Evolutionary conservation across 2,888 invertebrate species (phyloP), one percentile per base, ranked within the genome.

Genomic region (Drosophila leonis): DNA sequence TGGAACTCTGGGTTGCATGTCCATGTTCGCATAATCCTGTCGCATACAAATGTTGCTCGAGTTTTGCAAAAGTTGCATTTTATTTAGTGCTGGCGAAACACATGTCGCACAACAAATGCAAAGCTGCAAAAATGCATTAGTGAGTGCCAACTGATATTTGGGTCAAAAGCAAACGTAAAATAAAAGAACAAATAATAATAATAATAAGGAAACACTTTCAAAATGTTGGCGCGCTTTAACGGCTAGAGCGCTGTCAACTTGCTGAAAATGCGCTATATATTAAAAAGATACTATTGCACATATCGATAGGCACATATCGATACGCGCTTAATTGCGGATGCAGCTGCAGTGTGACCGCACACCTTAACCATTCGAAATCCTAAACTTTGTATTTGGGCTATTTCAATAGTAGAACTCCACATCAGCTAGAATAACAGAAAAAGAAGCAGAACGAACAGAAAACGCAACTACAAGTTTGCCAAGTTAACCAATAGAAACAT

Each of bases 21-120:
- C 49, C 57, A 56, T 65, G 60, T 62, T 78, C 55, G 73, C 68
- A 80, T 85, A 82, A 82, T 82, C 86, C 83, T 65, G 64, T 72
- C 65, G 66, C 72, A 75, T 78, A 69, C 56, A 76, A 75, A 66
- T 76, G 76, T 76, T 63, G 75, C 59, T 51, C 59, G 54, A 65
- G 55, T 75, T 78, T 68, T 15, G 61, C 63, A 63, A 85, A 85
- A 82, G 81, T 85, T 82, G 73, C 70, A 75, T 68, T 82, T 82
- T 86, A 85, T 85, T 82, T 85, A 73, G 78, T 76, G 71, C 65
- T 37, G 57, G 18, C 46, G 35, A 18, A 63, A 67, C 33, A 74
- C 42, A 59, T 70, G 78, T 78, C 66, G 39, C 49, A 31, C 31
- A 63, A 75, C 62, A 62, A 75, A 71, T 71, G 74, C 65, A 63